Evolutionary conservation across 2,888 invertebrate genomes (phyloP).

Genomic region (Trissonchulus sp.): DNA sequence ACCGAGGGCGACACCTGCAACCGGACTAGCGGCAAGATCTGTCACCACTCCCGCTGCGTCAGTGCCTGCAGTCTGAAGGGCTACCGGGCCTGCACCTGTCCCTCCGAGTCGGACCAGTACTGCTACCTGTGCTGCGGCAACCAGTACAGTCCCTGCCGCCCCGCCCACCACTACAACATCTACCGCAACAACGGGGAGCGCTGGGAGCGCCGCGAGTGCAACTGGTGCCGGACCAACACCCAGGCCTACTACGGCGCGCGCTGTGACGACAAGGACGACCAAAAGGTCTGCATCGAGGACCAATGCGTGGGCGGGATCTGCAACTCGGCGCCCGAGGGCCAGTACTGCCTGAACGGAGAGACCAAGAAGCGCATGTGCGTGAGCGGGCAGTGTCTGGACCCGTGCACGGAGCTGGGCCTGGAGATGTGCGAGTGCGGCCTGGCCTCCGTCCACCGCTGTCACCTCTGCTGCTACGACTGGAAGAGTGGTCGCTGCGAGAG

Average conservation of each 20-base stretch:
- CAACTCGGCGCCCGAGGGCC: constrained; percentile 39
- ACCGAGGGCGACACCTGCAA: constrained; percentile 14
- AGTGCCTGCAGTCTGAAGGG: constrained; percentile 44
- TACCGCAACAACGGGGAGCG: constrained; percentile 49
- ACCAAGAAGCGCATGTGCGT: constrained; percentile 47
- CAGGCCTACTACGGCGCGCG: constrained; percentile 48
- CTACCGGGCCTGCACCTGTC: constrained; percentile 48
- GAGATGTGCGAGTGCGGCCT: constrained; percentile 45
- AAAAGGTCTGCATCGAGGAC: constrained; percentile 43
- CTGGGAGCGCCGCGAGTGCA: constrained; percentile 50
- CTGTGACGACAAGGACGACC: constrained; percentile 49
- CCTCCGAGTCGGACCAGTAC: constrained; percentile 49
- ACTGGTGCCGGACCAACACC: constrained; percentile 46
- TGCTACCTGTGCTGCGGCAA: constrained; percentile 52
- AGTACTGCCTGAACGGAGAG: constrained; percentile 47
- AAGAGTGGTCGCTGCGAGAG: constrained; percentile 44
- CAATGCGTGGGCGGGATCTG: constrained; percentile 23
- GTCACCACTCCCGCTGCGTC: constrained; percentile 12
- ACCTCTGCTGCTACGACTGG: constrained; percentile 50
- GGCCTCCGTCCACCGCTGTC: constrained; percentile 50
- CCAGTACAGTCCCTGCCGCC: constrained; percentile 43
- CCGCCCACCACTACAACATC: constrained; percentile 43
- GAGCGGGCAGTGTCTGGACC: constrained; percentile 49
- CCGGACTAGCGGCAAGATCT: constrained; percentile 20
- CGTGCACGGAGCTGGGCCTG: constrained; percentile 41